phyloP scores from a whole-genome alignment of 2,797 vertebrate species.

The Sebastolobus alascanus region DNA sequence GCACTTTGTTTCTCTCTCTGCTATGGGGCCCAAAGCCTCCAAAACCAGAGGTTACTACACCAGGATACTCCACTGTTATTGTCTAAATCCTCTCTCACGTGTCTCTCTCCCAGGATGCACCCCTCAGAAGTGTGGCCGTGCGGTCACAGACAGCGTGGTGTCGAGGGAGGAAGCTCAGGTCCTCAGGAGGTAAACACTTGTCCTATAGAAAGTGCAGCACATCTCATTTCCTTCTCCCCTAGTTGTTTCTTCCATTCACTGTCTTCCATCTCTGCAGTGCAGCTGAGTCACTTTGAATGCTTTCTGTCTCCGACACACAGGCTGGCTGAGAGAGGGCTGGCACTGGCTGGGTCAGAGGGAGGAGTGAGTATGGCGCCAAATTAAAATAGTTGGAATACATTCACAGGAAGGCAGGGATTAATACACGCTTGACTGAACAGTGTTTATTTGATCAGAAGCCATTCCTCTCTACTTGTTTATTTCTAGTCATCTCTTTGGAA shows the following conservation, averaged over 20 bases:
- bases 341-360: constrained; percentile 95
- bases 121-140: constrained; percentile 92
- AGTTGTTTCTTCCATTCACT: background rate
- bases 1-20: constrained; percentile 1
- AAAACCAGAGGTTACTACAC: background rate
- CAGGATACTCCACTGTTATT: background rate
- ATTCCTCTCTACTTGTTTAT: background rate
- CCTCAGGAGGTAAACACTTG: constrained; percentile 87
- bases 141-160: constrained; percentile 88
- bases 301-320: constrained; percentile 78
- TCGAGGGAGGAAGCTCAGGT: constrained; percentile 88
- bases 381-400: background rate
- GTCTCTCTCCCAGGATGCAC: constrained; percentile 88
- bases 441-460: background rate
- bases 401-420: background rate
- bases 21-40: background rate
- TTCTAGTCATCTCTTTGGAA: background rate
- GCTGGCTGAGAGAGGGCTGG: constrained; percentile 93
- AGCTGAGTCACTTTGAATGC: constrained; percentile 13
- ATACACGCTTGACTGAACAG: background rate
- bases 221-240: background rate
- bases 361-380: constrained; percentile 86
- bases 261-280: background rate
- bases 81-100: background rate
- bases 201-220: background rate